Base-by-base conservation (phyloP, 2,888 invertebrate species). In the Autographa pulchrina region DNA sequence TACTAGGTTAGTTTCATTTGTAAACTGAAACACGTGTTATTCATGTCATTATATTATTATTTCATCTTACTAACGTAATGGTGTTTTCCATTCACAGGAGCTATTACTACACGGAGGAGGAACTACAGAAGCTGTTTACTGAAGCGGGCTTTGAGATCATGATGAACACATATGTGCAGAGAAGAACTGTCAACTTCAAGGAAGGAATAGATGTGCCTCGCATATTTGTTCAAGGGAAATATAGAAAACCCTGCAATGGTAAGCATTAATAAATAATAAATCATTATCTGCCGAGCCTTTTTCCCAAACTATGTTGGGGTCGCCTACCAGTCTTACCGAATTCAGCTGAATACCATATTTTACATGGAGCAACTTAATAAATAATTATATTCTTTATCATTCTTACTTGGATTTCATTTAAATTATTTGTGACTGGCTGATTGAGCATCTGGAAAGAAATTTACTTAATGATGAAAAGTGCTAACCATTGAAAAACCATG, bases 221-320 rank as follows among this genome's bases (percentile, higher is more conserved):
- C 77, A 98, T 99, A 84, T 99, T 99, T 96, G 96, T 99, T 0
- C 99, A 99, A 93, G 98, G 97, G 6, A 98, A 98, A 96, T 98
- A 98, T 86, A 92, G 89, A 41, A 98, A 97, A 86, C 94, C 95
- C 31, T 41, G 14, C 0, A 64, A 81, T 68, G 89, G 93, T 92
- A 82, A 85, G 85, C 52, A 25, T 18, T 7, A 54, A 52, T n/a
- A n/a, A n/a, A n/a, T n/a, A n/a, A n/a, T n/a, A n/a, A n/a, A n/a
- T n/a, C n/a, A n/a, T n/a, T n/a, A n/a, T n/a, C n/a, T n/a, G n/a
- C n/a, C n/a, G n/a, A n/a, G n/a, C n/a, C n/a, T n/a, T n/a, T n/a
- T n/a, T n/a, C n/a, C n/a, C n/a, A n/a, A n/a, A n/a, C n/a, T n/a
- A n/a, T n/a, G n/a, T n/a, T n/a, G n/a, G n/a, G n/a, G n/a, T n/a